Evolutionary conservation across 2,888 invertebrate species (phyloP).

Genomic region (Drosophila paranaensis): DNA sequence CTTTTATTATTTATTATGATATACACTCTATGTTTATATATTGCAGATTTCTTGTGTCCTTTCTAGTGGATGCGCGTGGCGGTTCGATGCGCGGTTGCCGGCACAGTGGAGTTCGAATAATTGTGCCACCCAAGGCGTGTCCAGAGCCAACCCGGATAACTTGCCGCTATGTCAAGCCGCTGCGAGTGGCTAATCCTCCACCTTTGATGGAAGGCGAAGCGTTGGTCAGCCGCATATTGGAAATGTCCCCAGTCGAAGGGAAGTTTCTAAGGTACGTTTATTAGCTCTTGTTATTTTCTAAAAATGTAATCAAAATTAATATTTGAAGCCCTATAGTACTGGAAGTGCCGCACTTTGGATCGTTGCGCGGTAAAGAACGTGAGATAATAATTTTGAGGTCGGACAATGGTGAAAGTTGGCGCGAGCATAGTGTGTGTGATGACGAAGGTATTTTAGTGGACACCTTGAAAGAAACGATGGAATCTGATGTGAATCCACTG

Average conservation of each 20-base stretch:
- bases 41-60: slow-evolving; percentile 97
- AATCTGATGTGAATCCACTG: slow-evolving; percentile 86
- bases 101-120: slow-evolving; percentile 97
- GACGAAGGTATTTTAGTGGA: slow-evolving; percentile 95
- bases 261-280: slow-evolving; percentile 94
- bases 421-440: slow-evolving; percentile 95
- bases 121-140: slow-evolving; percentile 98
- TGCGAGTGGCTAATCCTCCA: slow-evolving; percentile 90
- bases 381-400: slow-evolving; percentile 98
- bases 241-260: slow-evolving; percentile 97
- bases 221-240: slow-evolving; percentile 95
- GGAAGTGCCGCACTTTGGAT: slow-evolving; percentile 99
- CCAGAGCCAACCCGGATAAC: slow-evolving; percentile 98
- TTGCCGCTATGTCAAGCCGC: slow-evolving; percentile 93
- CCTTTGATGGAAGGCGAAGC: slow-evolving; percentile 99
- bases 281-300: too few relatives aligned
- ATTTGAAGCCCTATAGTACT: slow-evolving; percentile 92
- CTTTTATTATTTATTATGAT: not conserved
- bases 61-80: slow-evolving; percentile 99
- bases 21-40: not conserved
- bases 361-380: slow-evolving; percentile 95
- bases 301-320: too few relatives aligned
- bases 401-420: slow-evolving; percentile 99
- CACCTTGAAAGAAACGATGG: slow-evolving; percentile 93
- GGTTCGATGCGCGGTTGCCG: slow-evolving; percentile 99